Percentiles rank a stretch among this genome's conserved stretches.
These are phyloP conservation scores for Podarcis raffonei DNA, from an alignment of 2,113 vertebrate genomes.

Conservation along the genomic window DNA sequence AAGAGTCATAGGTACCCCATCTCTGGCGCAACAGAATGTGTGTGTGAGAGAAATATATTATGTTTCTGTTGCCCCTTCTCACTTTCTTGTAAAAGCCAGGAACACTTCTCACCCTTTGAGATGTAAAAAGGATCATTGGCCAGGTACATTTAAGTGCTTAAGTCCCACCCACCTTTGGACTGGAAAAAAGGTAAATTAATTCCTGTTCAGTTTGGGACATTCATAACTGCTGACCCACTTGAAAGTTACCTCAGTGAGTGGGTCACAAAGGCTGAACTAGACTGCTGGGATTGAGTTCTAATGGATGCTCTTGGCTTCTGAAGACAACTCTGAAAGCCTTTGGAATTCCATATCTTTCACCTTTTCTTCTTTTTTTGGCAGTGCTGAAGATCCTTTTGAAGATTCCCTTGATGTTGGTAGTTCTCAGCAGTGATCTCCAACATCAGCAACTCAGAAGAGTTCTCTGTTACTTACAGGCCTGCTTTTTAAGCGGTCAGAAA, in stretches of 20 bases:
- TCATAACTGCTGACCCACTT: background rate
- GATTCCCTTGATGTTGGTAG: conserved; percentile 1
- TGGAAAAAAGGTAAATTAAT: background rate
- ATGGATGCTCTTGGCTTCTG: background rate
- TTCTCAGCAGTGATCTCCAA: background rate
- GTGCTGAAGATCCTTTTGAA: background rate
- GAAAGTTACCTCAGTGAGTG: background rate
- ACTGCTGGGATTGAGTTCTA: background rate
- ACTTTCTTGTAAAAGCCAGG: too few relatives aligned
- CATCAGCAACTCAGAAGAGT: background rate
- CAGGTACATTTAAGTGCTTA: background rate
- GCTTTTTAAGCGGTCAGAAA: background rate
- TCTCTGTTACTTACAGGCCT: background rate
- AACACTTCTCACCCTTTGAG: background rate
- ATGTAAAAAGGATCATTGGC: background rate
- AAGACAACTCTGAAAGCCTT: background rate
- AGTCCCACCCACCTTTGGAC: background rate
- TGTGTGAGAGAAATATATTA: too few relatives aligned
- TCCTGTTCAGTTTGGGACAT: background rate
- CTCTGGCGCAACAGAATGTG: background rate
- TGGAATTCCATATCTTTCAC: background rate
- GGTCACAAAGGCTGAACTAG: background rate
- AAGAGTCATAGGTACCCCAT: background rate
- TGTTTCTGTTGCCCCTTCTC: too few relatives aligned
- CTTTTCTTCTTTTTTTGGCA: background rate